A percentile compares a stretch with the other conserved stretches of the same genome.
Conservation (phyloP, 1,140 invertebrate genomes). For the Bicyclus anynana region DNA sequence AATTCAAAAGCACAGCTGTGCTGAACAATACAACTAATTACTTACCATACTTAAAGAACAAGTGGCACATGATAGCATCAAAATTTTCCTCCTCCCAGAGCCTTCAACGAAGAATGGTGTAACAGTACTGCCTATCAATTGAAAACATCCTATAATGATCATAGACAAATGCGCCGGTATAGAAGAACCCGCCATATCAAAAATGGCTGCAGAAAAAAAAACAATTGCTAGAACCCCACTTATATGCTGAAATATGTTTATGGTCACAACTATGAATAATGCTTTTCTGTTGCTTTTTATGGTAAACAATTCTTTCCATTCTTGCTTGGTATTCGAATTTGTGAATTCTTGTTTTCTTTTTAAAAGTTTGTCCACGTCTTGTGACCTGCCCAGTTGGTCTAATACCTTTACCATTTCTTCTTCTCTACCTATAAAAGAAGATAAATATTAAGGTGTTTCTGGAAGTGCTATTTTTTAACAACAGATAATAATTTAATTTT, state of each 20-base stretch:
- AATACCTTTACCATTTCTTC: constrained; percentile 16
- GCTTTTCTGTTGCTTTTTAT: constrained; percentile 35
- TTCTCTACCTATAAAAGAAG: constrained; percentile 30
- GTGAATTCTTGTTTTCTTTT: constrained; percentile 17
- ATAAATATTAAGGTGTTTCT: too few relatives aligned
- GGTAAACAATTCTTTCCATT: constrained; percentile 34
- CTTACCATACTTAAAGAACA: constrained; percentile 41
- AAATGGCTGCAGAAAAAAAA: constrained; percentile 75
- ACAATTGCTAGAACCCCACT: constrained; percentile 67
- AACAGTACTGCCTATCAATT: constrained; percentile 62
- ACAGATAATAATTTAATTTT: too few relatives aligned
- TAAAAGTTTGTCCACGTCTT: constrained; percentile 25
- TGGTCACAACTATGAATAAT: constrained; percentile 29
- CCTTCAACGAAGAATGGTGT: constrained; percentile 72
- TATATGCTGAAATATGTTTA: constrained; percentile 49
- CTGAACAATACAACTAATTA: background rate
- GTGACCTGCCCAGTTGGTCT: constrained; percentile 15
- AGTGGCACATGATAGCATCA: constrained; percentile 59
- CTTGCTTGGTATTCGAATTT: constrained; percentile 7
- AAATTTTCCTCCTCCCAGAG: constrained; percentile 66
- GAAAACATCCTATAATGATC: constrained; percentile 52
- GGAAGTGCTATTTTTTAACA: too few relatives aligned
- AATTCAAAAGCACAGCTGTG: too few relatives aligned
- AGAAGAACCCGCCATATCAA: constrained; percentile 42
- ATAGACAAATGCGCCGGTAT: constrained; percentile 32